Evolutionary conservation across 2,113 vertebrate species (phyloP), one percentile per base, ranked within the genome.

Genomic region (Chlorodrepanis virens): DNA sequence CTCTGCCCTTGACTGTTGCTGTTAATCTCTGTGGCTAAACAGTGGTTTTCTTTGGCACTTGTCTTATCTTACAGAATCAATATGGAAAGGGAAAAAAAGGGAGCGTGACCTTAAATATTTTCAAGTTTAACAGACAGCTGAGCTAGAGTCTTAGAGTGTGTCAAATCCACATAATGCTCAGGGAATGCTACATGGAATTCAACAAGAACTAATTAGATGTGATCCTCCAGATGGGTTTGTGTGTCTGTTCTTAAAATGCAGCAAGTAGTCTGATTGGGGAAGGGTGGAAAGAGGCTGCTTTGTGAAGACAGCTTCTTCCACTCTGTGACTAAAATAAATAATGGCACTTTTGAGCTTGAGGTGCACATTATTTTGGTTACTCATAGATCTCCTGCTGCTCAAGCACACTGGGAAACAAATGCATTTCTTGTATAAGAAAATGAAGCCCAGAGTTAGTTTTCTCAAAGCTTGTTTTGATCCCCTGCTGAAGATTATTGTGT

Each of bases 361-460:
- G 27, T 96, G 23, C 69, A 33, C 37, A 19, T 65, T 88, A 49
- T 91, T 96, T 96, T 82, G 61, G 61, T 94, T n/a, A 68, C 77
- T 91, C 76, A 21, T 16, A 68, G 75, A 87, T 94, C 29, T 82
- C 93, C 86, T 93, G 63, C 89, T 97, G 82, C 54, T 97, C 19
- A 28, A 60, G 52, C 63, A 50, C 53, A 42, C 68, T 71, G 60
- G 94, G 90, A 94, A 95, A 88, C 56, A 97, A 96, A 82, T 89
- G 52, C 40, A 47, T 96, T 96, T 93, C 70, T 92, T 94, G 53
- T 88, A 22, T 87, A 65, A 95, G 87, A 89, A 97, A 96, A 92
- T 87, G 94, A 76, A 89, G 45, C 47, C 64, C 59, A 39, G 61
- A 33, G 59, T 90, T 90, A 59, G 80, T 52, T 89, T 80, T 74